Percentiles rank a stretch among this genome's conserved stretches.
Conservation (phyloP, 2,113 vertebrate genomes). For the Mesembrinibis cayennensis region DNA sequence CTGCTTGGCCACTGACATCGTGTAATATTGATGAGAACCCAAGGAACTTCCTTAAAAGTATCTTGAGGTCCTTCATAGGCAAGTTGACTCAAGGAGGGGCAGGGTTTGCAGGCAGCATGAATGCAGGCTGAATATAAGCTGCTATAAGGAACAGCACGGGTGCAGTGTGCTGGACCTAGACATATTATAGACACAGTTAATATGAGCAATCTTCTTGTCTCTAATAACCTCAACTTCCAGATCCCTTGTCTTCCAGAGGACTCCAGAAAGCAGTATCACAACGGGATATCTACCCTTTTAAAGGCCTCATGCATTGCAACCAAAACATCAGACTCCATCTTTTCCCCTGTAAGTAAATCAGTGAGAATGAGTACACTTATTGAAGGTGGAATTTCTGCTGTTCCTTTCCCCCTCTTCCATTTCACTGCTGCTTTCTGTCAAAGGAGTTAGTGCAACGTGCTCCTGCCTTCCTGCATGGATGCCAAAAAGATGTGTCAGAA, state of each 20-base stretch:
- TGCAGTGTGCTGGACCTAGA: neutral
- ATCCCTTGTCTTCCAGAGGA: neutral
- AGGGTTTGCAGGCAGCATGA: neutral
- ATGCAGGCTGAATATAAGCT: neutral
- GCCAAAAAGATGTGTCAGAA: neutral
- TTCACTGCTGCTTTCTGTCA: neutral
- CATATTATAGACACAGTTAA: neutral
- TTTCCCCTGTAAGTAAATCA: neutral
- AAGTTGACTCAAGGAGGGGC: neutral
- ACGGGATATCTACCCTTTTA: neutral
- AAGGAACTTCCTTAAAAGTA: neutral
- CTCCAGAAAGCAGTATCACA: neutral
- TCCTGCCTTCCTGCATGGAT: neutral
- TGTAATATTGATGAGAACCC: neutral
- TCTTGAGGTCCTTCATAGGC: neutral
- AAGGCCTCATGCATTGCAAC: neutral
- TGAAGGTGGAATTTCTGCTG: neutral
- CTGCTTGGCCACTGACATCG: neutral
- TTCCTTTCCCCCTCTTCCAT: neutral
- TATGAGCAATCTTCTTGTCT: neutral
- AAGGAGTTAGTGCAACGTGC: neutral
- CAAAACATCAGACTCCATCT: neutral
- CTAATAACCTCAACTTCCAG: neutral
- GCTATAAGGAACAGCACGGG: neutral
- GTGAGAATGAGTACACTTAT: neutral